Evolutionary conservation across 2,888 invertebrate species (phyloP).

Genomic region (Elysia crispata): DNA sequence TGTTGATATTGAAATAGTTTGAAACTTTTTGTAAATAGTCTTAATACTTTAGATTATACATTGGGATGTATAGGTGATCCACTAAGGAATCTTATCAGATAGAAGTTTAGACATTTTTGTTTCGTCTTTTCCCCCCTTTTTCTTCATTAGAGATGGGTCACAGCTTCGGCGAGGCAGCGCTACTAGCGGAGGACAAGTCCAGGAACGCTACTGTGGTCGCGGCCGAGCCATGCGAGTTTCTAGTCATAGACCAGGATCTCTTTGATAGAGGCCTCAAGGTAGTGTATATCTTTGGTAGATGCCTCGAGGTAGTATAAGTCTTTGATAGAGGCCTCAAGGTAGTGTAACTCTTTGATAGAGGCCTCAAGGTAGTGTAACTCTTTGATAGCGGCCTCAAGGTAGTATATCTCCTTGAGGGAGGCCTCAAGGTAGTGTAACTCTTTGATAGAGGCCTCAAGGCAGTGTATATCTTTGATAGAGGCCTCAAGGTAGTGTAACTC

Average conservation of each 20-base stretch:
- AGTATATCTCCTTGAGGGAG: constrained; percentile 71
- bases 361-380: too few relatives aligned
- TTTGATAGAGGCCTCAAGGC: constrained; percentile 73
- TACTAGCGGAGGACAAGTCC: constrained; percentile 67
- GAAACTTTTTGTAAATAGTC: too few relatives aligned
- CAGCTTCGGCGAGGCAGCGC: constrained; percentile 73
- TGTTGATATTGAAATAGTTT: too few relatives aligned
- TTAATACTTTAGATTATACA: too few relatives aligned
- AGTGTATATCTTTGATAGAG: neutral
- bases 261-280: constrained; percentile 59
- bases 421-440: constrained; percentile 66
- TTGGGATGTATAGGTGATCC: too few relatives aligned
- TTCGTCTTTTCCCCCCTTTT: neutral
- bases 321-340: constrained; percentile 64
- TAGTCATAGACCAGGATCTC: constrained; percentile 71
- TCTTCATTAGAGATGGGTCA: constrained; percentile 64
- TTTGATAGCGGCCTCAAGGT: constrained; percentile 40
- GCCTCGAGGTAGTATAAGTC: too few relatives aligned
- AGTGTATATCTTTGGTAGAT: too few relatives aligned
- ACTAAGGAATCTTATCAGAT: too few relatives aligned
- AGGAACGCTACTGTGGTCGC: constrained; percentile 72
- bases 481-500: too few relatives aligned
- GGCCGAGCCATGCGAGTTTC: constrained; percentile 68
- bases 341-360: constrained; percentile 42
- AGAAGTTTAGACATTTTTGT: too few relatives aligned